Evolutionary conservation across 2,888 invertebrate genomes (phyloP).

Genomic region (Lydus trimaculatus): DNA sequence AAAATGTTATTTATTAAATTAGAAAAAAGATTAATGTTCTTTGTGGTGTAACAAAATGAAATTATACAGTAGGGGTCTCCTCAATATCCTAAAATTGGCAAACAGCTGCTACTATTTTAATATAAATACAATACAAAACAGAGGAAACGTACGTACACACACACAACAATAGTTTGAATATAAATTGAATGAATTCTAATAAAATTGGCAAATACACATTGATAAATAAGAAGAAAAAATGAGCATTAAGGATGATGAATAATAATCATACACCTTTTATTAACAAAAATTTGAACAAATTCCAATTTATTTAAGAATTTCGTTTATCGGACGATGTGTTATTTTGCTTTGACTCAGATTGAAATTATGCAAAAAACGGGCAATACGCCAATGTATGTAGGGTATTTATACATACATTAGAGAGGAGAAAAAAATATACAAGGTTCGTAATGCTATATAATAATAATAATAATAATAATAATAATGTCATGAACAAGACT

Average conservation of each 20-base stretch:
- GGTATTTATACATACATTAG: constrained; percentile 14
- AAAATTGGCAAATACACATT: background rate
- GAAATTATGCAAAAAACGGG: constrained; percentile 42
- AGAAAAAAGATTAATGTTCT: background rate
- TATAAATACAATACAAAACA: no score
- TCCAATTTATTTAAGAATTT: constrained; percentile 9
- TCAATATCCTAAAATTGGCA: background rate
- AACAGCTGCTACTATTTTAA: background rate
- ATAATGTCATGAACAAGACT: background rate
- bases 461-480: background rate
- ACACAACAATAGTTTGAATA: no score
- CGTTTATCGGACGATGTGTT: constrained; percentile 41
- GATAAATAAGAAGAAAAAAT: no score
- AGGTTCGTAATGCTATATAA: constrained; percentile 33
- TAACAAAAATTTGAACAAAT: background rate
- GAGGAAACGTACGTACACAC: no score
- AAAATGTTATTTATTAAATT: background rate
- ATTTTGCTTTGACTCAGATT: constrained; percentile 37
- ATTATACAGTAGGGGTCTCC: background rate
- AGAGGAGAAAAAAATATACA: constrained; percentile 29
- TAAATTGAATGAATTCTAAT: no score
- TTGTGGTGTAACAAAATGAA: background rate
- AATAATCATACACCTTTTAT: no score
- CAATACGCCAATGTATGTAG: constrained; percentile 38
- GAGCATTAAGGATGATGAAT: no score